phyloP scores from a whole-genome alignment of 35 echinoderm and acorn worm species.

The Chiridota heheva region DNA sequence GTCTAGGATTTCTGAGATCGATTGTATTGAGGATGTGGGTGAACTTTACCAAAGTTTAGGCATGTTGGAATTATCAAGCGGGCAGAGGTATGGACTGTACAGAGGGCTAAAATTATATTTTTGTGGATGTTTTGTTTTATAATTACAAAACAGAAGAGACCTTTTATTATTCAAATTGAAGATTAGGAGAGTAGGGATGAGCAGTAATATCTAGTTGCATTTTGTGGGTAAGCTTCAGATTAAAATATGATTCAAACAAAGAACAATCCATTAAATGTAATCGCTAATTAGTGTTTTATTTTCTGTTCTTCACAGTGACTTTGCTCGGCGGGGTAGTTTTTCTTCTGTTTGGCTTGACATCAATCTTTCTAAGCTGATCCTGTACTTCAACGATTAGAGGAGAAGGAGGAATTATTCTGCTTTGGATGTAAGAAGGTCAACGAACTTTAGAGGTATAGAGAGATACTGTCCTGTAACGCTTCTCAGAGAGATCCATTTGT shows the following conservation, averaged over 20 bases:
- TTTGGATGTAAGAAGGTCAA: too few relatives aligned
- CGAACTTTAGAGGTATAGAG: too few relatives aligned
- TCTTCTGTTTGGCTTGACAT: slow-evolving; percentile 83
- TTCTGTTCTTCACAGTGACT: slow-evolving; percentile 62
- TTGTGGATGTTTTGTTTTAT: neutral
- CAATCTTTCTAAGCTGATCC: slow-evolving; percentile 77
- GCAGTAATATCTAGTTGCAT: neutral
- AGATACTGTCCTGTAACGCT: too few relatives aligned
- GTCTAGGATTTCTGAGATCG: too few relatives aligned
- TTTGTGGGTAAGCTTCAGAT: neutral
- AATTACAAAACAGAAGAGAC: neutral
- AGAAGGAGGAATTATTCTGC: too few relatives aligned
- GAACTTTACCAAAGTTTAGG: too few relatives aligned
- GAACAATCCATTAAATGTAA: neutral
- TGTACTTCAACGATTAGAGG: too few relatives aligned
- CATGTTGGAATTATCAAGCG: too few relatives aligned
- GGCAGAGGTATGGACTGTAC: too few relatives aligned
- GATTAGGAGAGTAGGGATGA: neutral
- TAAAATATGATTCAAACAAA: neutral
- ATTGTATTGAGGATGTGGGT: too few relatives aligned
- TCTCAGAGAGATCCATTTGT: too few relatives aligned
- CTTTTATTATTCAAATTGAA: neutral
- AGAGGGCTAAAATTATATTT: too few relatives aligned
- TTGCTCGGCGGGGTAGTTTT: slow-evolving; percentile 84
- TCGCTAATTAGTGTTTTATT: neutral